These are phyloP conservation scores for Scopus umbretta DNA, from an alignment of 2,113 vertebrate species.

Conservation along the genomic window DNA sequence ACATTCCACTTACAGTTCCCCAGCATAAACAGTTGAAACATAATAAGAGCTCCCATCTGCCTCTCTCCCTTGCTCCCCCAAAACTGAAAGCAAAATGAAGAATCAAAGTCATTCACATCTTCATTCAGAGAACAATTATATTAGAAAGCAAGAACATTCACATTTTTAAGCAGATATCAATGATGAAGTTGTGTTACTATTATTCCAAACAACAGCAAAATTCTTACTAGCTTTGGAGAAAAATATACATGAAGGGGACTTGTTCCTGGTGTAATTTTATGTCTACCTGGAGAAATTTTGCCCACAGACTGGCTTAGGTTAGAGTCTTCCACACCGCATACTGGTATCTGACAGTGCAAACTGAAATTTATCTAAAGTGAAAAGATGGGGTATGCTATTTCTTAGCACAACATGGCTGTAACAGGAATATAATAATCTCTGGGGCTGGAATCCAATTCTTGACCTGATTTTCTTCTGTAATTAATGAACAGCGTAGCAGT, in stretches of 20 bases:
- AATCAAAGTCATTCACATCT: background rate
- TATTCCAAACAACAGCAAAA: background rate
- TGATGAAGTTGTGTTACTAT: background rate
- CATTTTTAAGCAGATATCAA: background rate
- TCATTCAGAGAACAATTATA: background rate
- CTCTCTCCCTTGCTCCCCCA: background rate
- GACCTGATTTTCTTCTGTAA: conserved; percentile 43
- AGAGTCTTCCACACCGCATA: background rate
- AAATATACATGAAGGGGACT: background rate
- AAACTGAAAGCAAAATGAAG: conserved; percentile 18
- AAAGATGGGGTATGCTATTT: background rate
- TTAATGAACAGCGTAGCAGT: background rate
- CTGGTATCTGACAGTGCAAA: background rate
- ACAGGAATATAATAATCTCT: background rate
- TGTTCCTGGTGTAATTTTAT: background rate
- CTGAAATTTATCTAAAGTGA: background rate
- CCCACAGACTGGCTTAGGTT: background rate
- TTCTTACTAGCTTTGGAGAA: background rate
- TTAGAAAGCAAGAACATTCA: background rate
- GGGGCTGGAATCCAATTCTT: background rate
- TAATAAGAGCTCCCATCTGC: conserved; percentile 49
- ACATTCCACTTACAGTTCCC: conserved; percentile 45
- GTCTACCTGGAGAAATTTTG: background rate
- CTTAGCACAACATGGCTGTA: background rate
- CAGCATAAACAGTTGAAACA: conserved; percentile 56